Evolutionary conservation across 2,888 invertebrate species (phyloP).

Genomic region (Macrosoma leucophasiata): DNA sequence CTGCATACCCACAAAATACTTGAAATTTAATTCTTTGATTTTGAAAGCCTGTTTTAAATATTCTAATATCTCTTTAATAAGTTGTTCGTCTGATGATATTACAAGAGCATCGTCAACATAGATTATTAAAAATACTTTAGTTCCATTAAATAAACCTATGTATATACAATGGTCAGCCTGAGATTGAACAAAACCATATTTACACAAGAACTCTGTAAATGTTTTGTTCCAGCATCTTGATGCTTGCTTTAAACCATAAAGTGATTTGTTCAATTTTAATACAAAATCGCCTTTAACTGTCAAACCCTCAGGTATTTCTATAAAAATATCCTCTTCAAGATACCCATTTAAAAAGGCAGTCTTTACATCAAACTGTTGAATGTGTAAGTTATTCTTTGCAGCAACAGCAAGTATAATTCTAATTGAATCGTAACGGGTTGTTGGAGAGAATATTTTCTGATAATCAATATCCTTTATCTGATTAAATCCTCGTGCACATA

Average conservation of each 20-base stretch:
- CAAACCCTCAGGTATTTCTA: slow-evolving; percentile 26
- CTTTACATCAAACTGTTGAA: slow-evolving; percentile 28
- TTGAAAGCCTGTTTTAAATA: slow-evolving; percentile 22
- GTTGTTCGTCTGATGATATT: slow-evolving; percentile 15
- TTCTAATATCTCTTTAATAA: slow-evolving; percentile 17
- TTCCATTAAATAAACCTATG: slow-evolving; percentile 20
- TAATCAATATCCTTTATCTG: slow-evolving; percentile 24
- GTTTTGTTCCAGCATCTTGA: slow-evolving; percentile 28
- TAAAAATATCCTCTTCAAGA: slow-evolving; percentile 24
- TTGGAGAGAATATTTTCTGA: slow-evolving; percentile 24
- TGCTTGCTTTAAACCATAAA: too few species aligned
- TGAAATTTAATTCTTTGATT: slow-evolving; percentile 20
- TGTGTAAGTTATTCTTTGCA: slow-evolving; percentile 16
- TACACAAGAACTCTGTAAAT: slow-evolving; percentile 19
- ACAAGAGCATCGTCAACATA: slow-evolving; percentile 32
- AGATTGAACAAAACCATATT: slow-evolving; percentile 26
- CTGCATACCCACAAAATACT: slow-evolving; percentile 28
- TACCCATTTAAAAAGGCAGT: slow-evolving; percentile 25
- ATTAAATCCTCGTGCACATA: slow-evolving; percentile 24
- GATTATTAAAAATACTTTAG: slow-evolving; percentile 25
- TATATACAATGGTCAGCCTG: slow-evolving; percentile 24
- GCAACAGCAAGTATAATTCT: slow-evolving; percentile 20
- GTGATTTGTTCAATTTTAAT: too few species aligned
- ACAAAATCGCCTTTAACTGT: too few species aligned
- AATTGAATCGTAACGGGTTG: slow-evolving; percentile 23